Base-by-base conservation (phyloP, 1,140 invertebrate species). In the Drosophila mayri region DNA sequence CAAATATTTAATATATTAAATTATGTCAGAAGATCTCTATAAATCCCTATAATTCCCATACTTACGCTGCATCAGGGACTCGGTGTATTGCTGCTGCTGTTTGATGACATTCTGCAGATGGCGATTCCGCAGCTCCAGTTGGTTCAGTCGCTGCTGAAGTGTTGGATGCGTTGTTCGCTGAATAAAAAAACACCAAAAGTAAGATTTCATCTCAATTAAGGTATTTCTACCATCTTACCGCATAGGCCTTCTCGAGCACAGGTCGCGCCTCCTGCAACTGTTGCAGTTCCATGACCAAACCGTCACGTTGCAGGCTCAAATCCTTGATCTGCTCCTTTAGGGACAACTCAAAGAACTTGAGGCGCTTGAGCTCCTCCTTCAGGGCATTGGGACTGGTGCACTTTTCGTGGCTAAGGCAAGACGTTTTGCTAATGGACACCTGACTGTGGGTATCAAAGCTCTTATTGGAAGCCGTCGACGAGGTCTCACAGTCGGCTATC, bases 1-100 rank as follows among this genome's bases (percentile, higher is more conserved):
- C 6, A 14, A 3, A 14, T 25, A 47, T 9, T 22, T 22, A 0
- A 47, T 14, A 7, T 12, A 22, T 2, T 8, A n/a, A 41, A 25
- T 25, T 25, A 4, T 25, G 0, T 25, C 25, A 5, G 4, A 25
- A 25, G 25, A 25, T 25, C 4, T 8, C 38, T n/a, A 3, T n/a
- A 40, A 18, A 8, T 16, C 8, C 8, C 40, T 10, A 1, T 4
- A 41, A 3, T 43, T 44, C n/a, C n/a, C 40, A 10, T 11, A 93
- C 94, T 94, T 91, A 96, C 96, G 94, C 91, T 95, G 94, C 66
- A 96, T 92, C 38, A 95, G 92, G 83, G 94, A 93, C 83, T 96
- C 95, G 11, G 94, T 94, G 62, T 95, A 94, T 20, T 94, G 94
- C 66, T 96, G 95, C 65, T 96, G 95, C 50, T 95, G 94, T 74